Evolutionary conservation across 2,888 invertebrate species (phyloP).

Genomic region (Mayetiola destructor): DNA sequence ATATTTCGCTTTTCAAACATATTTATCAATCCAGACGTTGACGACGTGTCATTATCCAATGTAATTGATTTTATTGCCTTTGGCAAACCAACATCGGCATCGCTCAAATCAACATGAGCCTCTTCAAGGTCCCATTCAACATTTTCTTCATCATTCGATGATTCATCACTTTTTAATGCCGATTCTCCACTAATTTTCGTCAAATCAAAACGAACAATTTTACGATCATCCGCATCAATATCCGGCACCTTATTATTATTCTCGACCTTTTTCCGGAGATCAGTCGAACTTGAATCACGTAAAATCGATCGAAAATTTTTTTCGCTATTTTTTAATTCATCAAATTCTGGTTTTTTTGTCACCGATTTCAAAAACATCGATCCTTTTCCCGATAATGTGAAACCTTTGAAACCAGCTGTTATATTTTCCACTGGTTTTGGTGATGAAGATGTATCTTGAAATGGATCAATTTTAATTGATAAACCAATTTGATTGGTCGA

Average conservation of each 20-base stretch:
- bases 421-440: slow-evolving; percentile 22
- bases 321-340: background rate
- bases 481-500: slow-evolving; percentile 28
- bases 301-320: slow-evolving; percentile 44
- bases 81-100: slow-evolving; percentile 26
- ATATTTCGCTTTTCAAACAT: slow-evolving; percentile 13
- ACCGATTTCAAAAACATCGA: slow-evolving; percentile 48
- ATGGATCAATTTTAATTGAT: slow-evolving; percentile 21
- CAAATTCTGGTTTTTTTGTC: slow-evolving; percentile 25
- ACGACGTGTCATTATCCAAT: slow-evolving; percentile 24
- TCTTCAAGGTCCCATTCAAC: slow-evolving; percentile 23
- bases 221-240: slow-evolving; percentile 51
- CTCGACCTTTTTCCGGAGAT: slow-evolving; percentile 27
- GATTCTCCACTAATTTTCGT: too few species aligned
- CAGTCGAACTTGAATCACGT: slow-evolving; percentile 41
- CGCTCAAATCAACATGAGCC: slow-evolving; percentile 24
- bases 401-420: slow-evolving; percentile 31
- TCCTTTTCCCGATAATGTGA: slow-evolving; percentile 41
- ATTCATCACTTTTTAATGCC: slow-evolving; percentile 20
- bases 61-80: slow-evolving; percentile 24
- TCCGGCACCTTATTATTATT: slow-evolving; percentile 21
- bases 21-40: slow-evolving; percentile 13
- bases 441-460: background rate
- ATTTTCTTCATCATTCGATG: slow-evolving; percentile 25
- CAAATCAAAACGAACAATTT: slow-evolving; percentile 56